phyloP scores from a whole-genome alignment of 92 coral and sea anemone species.

The Blastomussa wellsi region DNA sequence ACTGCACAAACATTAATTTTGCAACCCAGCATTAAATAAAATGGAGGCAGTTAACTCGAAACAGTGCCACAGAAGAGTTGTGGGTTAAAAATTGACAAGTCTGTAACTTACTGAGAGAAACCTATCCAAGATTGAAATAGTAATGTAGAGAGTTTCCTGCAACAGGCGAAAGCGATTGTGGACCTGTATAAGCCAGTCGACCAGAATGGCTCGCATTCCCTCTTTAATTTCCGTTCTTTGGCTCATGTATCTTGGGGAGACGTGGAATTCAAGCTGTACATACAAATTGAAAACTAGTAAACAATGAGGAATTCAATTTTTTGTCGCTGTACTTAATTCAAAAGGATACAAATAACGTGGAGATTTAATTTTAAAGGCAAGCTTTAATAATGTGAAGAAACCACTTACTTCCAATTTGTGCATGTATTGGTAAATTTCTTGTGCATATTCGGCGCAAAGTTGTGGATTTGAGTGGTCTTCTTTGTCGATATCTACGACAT shows the following conservation, averaged over 20 bases:
- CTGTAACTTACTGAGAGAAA: conserved; percentile 76
- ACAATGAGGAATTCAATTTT: neutral
- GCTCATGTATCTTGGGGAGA: conserved; percentile 74
- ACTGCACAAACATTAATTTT: neutral
- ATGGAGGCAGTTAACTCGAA: too few species aligned
- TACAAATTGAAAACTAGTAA: neutral
- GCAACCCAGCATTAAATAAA: neutral
- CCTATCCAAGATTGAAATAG: conserved; percentile 87
- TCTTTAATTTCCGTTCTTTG: conserved; percentile 71
- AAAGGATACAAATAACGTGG: neutral
- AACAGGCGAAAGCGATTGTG: conserved; percentile 87
- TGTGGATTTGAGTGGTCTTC: conserved; percentile 91
- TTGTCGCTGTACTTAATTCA: neutral
- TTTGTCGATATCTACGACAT: conserved; percentile 79
- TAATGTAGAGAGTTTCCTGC: conserved; percentile 92
- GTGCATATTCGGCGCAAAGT: conserved; percentile 92
- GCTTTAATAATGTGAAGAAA: neutral
- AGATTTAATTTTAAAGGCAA: neutral
- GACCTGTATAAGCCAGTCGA: conserved; percentile 98
- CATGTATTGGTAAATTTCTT: conserved; percentile 83
- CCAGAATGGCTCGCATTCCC: conserved; percentile 84
- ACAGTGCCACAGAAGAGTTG: neutral
- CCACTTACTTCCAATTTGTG: conserved; percentile 72
- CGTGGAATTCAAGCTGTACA: conserved; percentile 65
- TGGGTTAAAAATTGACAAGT: too few species aligned